Evolutionary conservation across 1,140 invertebrate species (phyloP).

Genomic region (Belonocnema kinseyi): DNA sequence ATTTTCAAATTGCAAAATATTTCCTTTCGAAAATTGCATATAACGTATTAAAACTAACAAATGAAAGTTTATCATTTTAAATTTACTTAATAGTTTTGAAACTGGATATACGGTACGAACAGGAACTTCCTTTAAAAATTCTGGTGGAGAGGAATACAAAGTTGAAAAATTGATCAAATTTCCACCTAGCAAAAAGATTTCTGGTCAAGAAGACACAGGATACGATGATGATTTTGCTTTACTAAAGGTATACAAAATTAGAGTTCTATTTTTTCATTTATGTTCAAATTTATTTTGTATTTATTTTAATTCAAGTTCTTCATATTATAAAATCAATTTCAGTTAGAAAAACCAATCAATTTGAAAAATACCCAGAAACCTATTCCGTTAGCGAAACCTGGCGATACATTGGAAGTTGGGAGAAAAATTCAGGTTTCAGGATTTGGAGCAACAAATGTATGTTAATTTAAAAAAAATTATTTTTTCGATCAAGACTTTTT

Average conservation of each 20-base stretch:
- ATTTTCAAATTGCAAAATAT: too few relatives aligned
- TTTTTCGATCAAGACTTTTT: neutral
- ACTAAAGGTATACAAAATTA: constrained; percentile 38
- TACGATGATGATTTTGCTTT: constrained; percentile 44
- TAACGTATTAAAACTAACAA: too few relatives aligned
- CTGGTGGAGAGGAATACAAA: constrained; percentile 33
- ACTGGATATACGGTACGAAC: neutral
- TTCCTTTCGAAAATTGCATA: too few relatives aligned
- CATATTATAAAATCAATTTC: too few relatives aligned
- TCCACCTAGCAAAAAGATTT: neutral
- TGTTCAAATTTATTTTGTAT: too few relatives aligned
- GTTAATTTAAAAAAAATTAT: neutral
- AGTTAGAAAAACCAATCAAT: constrained; percentile 34
- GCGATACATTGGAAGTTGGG: constrained; percentile 29
- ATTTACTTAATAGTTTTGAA: neutral
- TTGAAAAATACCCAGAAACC: constrained; percentile 35
- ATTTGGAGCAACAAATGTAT: constrained; percentile 40
- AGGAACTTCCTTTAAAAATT: constrained; percentile 14
- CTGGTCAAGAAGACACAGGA: neutral
- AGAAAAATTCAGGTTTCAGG: constrained; percentile 40
- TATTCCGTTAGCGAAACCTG: constrained; percentile 29
- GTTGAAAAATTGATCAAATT: constrained; percentile 34
- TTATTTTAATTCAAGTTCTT: too few relatives aligned
- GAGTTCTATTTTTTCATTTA: neutral
- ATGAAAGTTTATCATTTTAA: too few relatives aligned